phyloP scores from a whole-genome alignment of 2,888 invertebrate species.

The Cabera pusaria region DNA sequence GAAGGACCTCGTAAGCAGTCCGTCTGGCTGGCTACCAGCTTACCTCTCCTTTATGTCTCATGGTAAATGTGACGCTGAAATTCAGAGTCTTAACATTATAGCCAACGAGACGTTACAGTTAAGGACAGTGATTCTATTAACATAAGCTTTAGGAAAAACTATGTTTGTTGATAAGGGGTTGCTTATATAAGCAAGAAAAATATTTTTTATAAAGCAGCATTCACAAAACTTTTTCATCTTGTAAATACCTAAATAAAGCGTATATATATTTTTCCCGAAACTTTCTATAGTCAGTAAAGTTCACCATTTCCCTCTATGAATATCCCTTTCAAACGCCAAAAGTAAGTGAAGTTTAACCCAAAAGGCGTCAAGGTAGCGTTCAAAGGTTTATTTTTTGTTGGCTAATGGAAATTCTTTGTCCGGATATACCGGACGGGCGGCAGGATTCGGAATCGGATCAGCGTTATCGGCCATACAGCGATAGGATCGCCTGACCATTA shows the following conservation, averaged over 20 bases:
- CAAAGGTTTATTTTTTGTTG: conserved; percentile 57
- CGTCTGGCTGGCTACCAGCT: background rate
- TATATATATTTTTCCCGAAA: too few relatives aligned
- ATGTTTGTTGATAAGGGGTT: too few relatives aligned
- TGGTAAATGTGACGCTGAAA: too few relatives aligned
- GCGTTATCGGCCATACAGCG: conserved; percentile 67
- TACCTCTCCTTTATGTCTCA: background rate
- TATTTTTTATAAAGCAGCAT: too few relatives aligned
- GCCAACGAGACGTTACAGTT: too few relatives aligned
- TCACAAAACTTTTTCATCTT: too few relatives aligned
- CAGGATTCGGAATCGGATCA: conserved; percentile 74
- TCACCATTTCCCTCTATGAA: conserved; percentile 31
- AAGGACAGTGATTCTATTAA: too few relatives aligned
- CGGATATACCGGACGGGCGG: conserved; percentile 65
- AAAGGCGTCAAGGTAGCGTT: conserved; percentile 51
- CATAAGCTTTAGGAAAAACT: too few relatives aligned
- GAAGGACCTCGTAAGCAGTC: conserved; percentile 1
- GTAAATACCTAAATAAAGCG: too few relatives aligned
- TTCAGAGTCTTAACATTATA: too few relatives aligned
- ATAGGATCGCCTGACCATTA: conserved; percentile 61
- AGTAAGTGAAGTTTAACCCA: conserved; percentile 25
- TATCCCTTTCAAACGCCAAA: conserved; percentile 30
- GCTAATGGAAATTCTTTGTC: conserved; percentile 82
- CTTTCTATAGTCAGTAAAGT: conserved; percentile 8
- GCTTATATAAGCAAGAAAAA: too few relatives aligned